Evolutionary conservation across 2,113 vertebrate species (phyloP).

Genomic region (Australoheros scitulus): DNA sequence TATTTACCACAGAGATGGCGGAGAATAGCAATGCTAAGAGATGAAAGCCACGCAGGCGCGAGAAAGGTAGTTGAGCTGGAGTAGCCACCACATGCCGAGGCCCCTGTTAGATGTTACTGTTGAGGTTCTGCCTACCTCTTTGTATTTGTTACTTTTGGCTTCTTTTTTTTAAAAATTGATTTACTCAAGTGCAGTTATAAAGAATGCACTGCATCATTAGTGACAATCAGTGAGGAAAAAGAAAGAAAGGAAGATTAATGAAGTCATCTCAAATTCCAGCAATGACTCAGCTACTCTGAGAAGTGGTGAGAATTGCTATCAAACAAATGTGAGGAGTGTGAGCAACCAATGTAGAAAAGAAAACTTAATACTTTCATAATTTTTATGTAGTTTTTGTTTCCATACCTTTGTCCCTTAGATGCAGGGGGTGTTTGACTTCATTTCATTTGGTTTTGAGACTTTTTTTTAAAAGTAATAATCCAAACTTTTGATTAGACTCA

Average conservation of each 20-base stretch:
- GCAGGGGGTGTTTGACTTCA: not conserved
- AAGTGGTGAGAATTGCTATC: not conserved
- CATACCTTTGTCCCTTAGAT: not conserved
- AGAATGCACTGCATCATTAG: not conserved
- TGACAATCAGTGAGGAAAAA: not conserved
- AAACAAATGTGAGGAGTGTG: not conserved
- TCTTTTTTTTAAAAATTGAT: not conserved
- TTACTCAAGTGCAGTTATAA: not conserved
- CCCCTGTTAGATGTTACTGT: not conserved
- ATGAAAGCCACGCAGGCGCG: not conserved
- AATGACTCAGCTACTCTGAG: not conserved
- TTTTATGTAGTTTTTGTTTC: not conserved
- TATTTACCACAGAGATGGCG: conserved; percentile 48
- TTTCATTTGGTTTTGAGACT: not conserved
- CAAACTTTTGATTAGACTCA: not conserved
- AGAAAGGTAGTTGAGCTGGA: not conserved
- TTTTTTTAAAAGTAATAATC: not conserved
- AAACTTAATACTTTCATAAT: not conserved
- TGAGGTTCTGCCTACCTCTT: not conserved
- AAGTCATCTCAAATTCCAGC: not conserved
- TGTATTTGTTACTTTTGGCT: not conserved
- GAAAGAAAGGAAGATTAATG: not conserved
- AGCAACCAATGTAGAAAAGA: not conserved
- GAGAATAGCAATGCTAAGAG: conserved; percentile 48
- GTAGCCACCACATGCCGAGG: not conserved